Evolutionary conservation across 2,888 invertebrate species (phyloP).

Genomic region (Parascotia fuliginaria): DNA sequence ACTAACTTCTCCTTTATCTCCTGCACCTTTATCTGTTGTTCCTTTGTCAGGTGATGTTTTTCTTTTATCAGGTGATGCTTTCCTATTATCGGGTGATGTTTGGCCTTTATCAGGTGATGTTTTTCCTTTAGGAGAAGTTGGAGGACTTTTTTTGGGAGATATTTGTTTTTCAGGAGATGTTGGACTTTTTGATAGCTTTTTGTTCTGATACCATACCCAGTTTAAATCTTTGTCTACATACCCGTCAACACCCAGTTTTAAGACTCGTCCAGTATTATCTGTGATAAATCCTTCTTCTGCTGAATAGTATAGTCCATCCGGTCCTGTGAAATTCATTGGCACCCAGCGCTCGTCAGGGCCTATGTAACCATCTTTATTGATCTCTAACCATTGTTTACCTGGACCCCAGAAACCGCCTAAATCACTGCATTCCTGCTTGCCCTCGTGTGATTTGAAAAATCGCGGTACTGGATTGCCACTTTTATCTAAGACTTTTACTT

Average conservation of each 20-base stretch:
- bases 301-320: slow-evolving; percentile 73
- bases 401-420: slow-evolving; percentile 77
- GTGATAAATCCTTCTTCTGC: slow-evolving; percentile 74
- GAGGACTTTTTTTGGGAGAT: no score
- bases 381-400: slow-evolving; percentile 70
- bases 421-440: slow-evolving; percentile 75
- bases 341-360: slow-evolving; percentile 77
- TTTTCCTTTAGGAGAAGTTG: not conserved
- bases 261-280: slow-evolving; percentile 54
- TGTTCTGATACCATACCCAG: slow-evolving; percentile 70
- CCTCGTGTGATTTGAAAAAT: slow-evolving; percentile 76
- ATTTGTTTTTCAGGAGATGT: not conserved
- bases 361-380: slow-evolving; percentile 78
- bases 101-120: not conserved
- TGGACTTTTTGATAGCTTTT: slow-evolving; percentile 14
- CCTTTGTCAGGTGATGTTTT: no score
- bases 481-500: slow-evolving; percentile 74
- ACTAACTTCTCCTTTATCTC: not conserved
- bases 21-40: not conserved
- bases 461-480: slow-evolving; percentile 72
- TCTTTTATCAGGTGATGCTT: no score
- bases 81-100: no score
- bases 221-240: slow-evolving; percentile 74
- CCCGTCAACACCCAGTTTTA: slow-evolving; percentile 75
- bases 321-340: slow-evolving; percentile 74